Evolutionary conservation across 2,888 invertebrate species (phyloP), one percentile per base, ranked within the genome.

Genomic region (Cosmopolites sordidus): DNA sequence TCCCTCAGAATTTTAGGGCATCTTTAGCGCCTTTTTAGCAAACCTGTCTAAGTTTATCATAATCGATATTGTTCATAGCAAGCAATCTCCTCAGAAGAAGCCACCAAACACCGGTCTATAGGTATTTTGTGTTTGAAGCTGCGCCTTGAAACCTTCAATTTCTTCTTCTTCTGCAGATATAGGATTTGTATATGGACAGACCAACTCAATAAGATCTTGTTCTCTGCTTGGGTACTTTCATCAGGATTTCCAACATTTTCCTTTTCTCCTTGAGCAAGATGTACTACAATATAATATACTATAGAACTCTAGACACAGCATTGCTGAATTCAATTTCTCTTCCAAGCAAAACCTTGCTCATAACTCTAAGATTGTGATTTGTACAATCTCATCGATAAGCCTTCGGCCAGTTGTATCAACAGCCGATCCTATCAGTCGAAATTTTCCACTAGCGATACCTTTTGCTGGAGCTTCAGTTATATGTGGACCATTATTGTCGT

Each of bases 361-460:
- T 73, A 42, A 83, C 81, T 4, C 83, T 76, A 58, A 86, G 74
- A 2, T 82, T 83, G 54, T 82, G 83, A 0, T 83, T 73, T 91
- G 90, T 66, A 89, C 89, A 69, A 92, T 80, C 70, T 92, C 91
- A 70, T 92, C 91, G 62, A 89, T 85, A 33, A 91, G 79, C 66
- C 88, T 80, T 51, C 87, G 81, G 46, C 91, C 92, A 12, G 91
- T 91, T 11, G 89, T 86, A 69, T 91, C 90, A 74, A 91, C 83
- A 68, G 89, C 90, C 82, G 89, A 87, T 44, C 89, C 87, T 22
- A 91, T 85, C 40, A 90, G 75, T 22, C 84, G 80, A 72, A 89
- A 92, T 67, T 85, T 82, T 62, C 86, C 87, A 12, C 79, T 76
- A 1, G 82, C 80, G 48, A 85, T 72, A 11, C 82, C 83, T 3